Percentiles rank a stretch among this genome's conserved stretches.
Evolutionary conservation across 2,888 invertebrate species (phyloP).

Genomic region (Scaptomyza parva): DNA sequence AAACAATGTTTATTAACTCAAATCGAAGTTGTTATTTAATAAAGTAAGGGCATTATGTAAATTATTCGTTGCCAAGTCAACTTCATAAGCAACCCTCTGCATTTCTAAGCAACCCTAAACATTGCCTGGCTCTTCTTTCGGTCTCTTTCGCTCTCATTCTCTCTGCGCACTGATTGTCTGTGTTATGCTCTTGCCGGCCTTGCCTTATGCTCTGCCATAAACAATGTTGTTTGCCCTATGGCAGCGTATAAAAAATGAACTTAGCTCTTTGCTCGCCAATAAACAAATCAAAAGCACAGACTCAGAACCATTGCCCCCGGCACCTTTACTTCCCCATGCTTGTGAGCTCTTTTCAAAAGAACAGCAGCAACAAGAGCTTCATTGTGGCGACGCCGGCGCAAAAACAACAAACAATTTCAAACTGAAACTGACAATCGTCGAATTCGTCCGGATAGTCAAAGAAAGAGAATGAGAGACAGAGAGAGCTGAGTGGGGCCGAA

Average conservation of each 20-base stretch:
- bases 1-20: background rate
- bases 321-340: background rate
- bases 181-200: constrained; percentile 52
- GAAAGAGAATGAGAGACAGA: background rate
- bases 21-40: background rate
- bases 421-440: constrained; percentile 49
- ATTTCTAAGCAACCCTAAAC: constrained; percentile 26
- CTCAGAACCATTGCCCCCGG: constrained; percentile 1
- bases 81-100: constrained; percentile 12
- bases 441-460: constrained; percentile 17
- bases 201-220: constrained; percentile 55
- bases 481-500: background rate
- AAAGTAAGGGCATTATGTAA: background rate
- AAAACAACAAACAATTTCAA: constrained; percentile 29
- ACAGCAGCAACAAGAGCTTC: constrained; percentile 27
- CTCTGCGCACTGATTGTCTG: constrained; percentile 25
- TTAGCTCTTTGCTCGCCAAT: constrained; percentile 44
- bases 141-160: background rate
- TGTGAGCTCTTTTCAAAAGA: background rate
- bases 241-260: constrained; percentile 17
- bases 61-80: background rate
- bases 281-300: constrained; percentile 64
- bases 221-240: constrained; percentile 56
- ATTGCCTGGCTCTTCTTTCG: background rate
- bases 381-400: constrained; percentile 47